These are phyloP conservation scores for Diorhabda carinulata DNA, from an alignment of 1,140 invertebrate species.

Conservation along the genomic window DNA sequence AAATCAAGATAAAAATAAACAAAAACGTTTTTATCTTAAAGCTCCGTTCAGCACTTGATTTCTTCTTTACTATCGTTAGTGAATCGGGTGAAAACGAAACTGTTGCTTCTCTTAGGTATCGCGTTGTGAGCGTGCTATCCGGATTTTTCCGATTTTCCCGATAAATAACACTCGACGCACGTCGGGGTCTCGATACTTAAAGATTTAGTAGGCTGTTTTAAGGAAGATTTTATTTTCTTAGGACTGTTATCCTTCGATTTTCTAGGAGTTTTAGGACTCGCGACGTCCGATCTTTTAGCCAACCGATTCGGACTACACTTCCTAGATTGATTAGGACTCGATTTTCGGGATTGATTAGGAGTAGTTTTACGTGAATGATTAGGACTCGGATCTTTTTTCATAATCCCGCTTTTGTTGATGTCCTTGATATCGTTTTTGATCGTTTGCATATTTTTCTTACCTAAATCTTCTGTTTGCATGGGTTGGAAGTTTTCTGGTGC, in stretches of 20 bases:
- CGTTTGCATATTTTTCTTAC: slow-evolving; percentile 57
- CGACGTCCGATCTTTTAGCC: slow-evolving; percentile 29
- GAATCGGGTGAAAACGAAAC: slow-evolving; percentile 23
- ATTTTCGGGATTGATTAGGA: slow-evolving; percentile 29
- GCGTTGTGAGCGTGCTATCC: slow-evolving; percentile 47
- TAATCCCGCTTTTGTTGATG: slow-evolving; percentile 23
- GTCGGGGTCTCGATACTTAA: slow-evolving; percentile 57
- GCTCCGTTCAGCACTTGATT: slow-evolving; percentile 27
- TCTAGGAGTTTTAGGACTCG: slow-evolving; percentile 32
- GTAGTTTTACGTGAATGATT: slow-evolving; percentile 30
- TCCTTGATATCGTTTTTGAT: slow-evolving; percentile 38
- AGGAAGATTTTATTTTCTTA: slow-evolving; percentile 40
- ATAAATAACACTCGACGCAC: slow-evolving; percentile 62
- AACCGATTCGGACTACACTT: slow-evolving; percentile 30
- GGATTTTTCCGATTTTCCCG: slow-evolving; percentile 53
- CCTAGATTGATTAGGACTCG: slow-evolving; percentile 34
- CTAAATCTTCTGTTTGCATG: slow-evolving; percentile 77
- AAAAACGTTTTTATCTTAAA: background rate
- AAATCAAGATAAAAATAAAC: slow-evolving; percentile 25
- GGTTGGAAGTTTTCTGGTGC: slow-evolving; percentile 86
- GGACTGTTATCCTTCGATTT: slow-evolving; percentile 27
- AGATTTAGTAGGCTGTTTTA: slow-evolving; percentile 48
- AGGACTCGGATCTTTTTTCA: slow-evolving; percentile 22
- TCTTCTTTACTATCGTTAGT: slow-evolving; percentile 25
- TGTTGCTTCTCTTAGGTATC: slow-evolving; percentile 20